Evolutionary conservation across 92 coral and sea anemone genomes (phyloP), one percentile per base, ranked within the genome.

Genomic region (Parazoanthus darwini): DNA sequence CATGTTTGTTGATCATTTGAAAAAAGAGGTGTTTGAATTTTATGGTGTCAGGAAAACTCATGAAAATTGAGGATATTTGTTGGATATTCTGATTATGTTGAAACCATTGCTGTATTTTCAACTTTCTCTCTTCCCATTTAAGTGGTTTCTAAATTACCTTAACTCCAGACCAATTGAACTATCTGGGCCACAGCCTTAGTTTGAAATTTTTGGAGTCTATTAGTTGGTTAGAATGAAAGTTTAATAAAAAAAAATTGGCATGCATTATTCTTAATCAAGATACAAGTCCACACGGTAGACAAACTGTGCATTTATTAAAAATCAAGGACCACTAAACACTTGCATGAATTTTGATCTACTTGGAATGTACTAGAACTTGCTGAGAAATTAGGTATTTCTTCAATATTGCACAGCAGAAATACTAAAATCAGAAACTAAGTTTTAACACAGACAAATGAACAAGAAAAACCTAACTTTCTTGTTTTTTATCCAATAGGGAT

Each of bases 391-490:
- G 33, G 33, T 29, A 29, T 29, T 29, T 29, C 33, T 29, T 29
- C 33, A 39, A 77, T 77, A 42, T 38, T 77, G 80, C 80, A 77
- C 80, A 77, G 80, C 33, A 77, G n/a, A 44, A 77, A 71, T 77
- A 77, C 80, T 77, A 77, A 77, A 77, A 77, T 77, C 25, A 43
- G 80, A 77, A 77, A 39, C 80, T 16, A 77, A 77, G 80, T 77
- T 77, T 77, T 77, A 77, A 77, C 80, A 77, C 51, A 77, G 56
- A 16, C 56, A 77, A 39, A 38, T 77, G 80, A 77, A 25, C 76
- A 9, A 71, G 76, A 71, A 71, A 71, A 71, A 71, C 76, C 76
- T 9, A 71, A 66, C 8, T 66, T 66, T 25, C 73, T 66, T 66
- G 20, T 25, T 66, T 26, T 8, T 26, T n/a, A n/a, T n/a, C n/a